Percentiles rank a stretch among this genome's conserved stretches.
Evolutionary conservation across 1,140 invertebrate genomes (phyloP).

Genomic region (Brachionus asplanchnoidis): DNA sequence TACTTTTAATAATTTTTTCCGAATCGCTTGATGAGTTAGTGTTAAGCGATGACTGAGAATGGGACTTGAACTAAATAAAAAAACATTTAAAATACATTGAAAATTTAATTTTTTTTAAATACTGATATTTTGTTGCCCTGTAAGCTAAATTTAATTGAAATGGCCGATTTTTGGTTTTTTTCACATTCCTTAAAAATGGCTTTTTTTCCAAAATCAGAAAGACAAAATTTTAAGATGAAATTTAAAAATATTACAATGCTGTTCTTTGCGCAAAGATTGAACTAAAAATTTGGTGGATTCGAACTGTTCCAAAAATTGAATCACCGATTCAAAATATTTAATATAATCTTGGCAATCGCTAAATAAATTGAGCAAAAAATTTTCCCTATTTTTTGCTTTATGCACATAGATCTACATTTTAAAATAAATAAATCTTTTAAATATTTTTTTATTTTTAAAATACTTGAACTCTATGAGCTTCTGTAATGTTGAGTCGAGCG

Average conservation of each 20-base stretch:
- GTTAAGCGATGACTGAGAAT: neutral
- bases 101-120: neutral
- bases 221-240: neutral
- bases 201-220: neutral
- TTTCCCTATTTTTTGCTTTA: neutral
- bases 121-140: neutral
- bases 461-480: neutral
- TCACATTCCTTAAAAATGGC: neutral
- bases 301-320: neutral
- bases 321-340: neutral
- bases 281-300: neutral
- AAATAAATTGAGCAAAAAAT: neutral
- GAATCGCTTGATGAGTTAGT: neutral
- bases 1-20: neutral
- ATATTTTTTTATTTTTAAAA: neutral
- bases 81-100: neutral
- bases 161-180: neutral
- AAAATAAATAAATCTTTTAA: neutral
- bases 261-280: neutral
- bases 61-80: neutral
- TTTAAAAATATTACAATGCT: neutral
- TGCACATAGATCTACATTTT: neutral
- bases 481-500: neutral
- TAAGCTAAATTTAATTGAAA: neutral
- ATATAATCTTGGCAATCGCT: neutral